Evolutionary conservation across 2,797 vertebrate species (phyloP).

Genomic region (Nannoperca obscura): DNA sequence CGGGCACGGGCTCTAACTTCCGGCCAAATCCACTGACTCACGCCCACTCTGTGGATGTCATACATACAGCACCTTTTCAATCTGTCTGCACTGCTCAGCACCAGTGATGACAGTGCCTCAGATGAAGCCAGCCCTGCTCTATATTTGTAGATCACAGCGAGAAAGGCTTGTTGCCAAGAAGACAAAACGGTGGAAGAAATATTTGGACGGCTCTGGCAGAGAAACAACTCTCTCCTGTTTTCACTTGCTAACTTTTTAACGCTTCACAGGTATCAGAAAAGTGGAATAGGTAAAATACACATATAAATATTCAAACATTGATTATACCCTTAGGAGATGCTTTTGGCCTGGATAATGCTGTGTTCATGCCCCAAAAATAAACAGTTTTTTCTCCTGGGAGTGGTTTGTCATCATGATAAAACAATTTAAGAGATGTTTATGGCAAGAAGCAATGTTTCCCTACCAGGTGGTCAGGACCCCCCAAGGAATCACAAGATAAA

Average conservation of each 20-base stretch:
- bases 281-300: slow-evolving; percentile 13
- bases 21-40: slow-evolving; percentile 55
- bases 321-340: slow-evolving; percentile 43
- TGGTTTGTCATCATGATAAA: slow-evolving; percentile 24
- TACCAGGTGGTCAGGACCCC: background rate
- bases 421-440: slow-evolving; percentile 33
- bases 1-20: slow-evolving; percentile 35
- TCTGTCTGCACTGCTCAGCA: slow-evolving; percentile 24
- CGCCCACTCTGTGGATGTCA: slow-evolving; percentile 38
- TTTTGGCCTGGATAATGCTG: slow-evolving; percentile 32
- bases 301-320: slow-evolving; percentile 49
- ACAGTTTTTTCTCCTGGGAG: slow-evolving; percentile 18
- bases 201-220: slow-evolving; percentile 26
- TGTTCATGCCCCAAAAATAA: slow-evolving; percentile 40
- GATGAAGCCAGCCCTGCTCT: slow-evolving; percentile 34
- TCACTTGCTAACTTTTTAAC: slow-evolving; percentile 28
- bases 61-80: slow-evolving; percentile 37
- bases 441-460: slow-evolving; percentile 1
- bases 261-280: slow-evolving; percentile 20
- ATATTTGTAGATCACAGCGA: slow-evolving; percentile 39
- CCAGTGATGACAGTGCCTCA: slow-evolving; percentile 21
- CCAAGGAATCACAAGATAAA: slow-evolving; percentile 3
- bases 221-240: slow-evolving; percentile 29
- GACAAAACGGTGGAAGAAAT: slow-evolving; percentile 43
- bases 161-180: slow-evolving; percentile 33